These are phyloP conservation scores for Sclerodermus sp. DNA, from an alignment of 2,888 invertebrate species.

Conservation along the genomic window DNA sequence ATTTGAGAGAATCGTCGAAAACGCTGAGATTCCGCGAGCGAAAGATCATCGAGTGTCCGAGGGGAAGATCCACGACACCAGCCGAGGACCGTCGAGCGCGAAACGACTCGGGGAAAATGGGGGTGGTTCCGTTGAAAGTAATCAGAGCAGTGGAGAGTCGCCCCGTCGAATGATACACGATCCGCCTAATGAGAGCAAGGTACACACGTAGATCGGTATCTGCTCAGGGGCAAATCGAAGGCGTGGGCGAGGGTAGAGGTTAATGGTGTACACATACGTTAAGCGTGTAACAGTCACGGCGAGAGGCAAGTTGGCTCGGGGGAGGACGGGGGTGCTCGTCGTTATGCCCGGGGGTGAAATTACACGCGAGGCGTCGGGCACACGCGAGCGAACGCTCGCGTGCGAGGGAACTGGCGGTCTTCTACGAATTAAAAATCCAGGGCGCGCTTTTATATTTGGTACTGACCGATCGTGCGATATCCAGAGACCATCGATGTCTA, in stretches of 20 bases:
- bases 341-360: slow-evolving; percentile 29
- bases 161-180: no score
- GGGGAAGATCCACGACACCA: no score
- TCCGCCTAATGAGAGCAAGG: slow-evolving; percentile 13
- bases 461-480: background rate
- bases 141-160: no score
- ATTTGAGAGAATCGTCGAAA: background rate
- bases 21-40: no score
- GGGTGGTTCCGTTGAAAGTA: no score
- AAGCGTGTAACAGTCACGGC: slow-evolving; percentile 36
- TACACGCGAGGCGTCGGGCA: slow-evolving; percentile 32
- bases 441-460: slow-evolving; percentile 11
- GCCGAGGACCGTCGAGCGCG: no score
- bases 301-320: slow-evolving; percentile 11
- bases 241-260: slow-evolving; percentile 19
- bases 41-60: no score
- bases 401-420: slow-evolving; percentile 10
- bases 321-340: slow-evolving; percentile 21
- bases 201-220: no score
- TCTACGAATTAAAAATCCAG: slow-evolving; percentile 17
- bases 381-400: slow-evolving; percentile 26
- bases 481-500: slow-evolving; percentile 15
- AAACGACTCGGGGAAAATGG: no score
- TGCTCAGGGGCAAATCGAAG: slow-evolving; percentile 21
- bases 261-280: slow-evolving; percentile 42